A percentile compares a stretch with the other conserved stretches of the same genome.
phyloP scores from a whole-genome alignment of 2,797 vertebrate genomes.

The Cephalopachus bancanus region DNA sequence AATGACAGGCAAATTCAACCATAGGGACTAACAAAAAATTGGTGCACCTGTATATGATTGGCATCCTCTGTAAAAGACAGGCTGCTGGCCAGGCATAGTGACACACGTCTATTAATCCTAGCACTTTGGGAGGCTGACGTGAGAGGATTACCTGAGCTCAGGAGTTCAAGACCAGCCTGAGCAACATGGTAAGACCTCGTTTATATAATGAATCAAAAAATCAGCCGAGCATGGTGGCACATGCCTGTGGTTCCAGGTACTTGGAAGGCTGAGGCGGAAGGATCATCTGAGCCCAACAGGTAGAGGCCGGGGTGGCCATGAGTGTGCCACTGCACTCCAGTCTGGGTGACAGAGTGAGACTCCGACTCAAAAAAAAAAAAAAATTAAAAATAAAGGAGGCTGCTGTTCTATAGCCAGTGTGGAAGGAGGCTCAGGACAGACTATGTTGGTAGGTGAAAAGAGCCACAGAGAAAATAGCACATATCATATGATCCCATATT shows the following conservation, averaged over 20 bases:
- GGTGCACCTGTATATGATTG: neutral
- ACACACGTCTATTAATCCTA: no score
- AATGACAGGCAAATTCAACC: neutral
- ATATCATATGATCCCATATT: neutral
- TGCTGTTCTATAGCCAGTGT: rapidly evolving
- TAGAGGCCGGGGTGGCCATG: neutral
- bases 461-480: neutral
- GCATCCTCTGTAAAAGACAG: neutral
- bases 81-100: no score
- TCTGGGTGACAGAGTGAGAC: neutral
- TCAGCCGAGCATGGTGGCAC: neutral
- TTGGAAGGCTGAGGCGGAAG: neutral
- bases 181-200: neutral
- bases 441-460: neutral
- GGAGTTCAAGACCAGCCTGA: neutral
- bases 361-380: neutral
- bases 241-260: neutral
- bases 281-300: neutral
- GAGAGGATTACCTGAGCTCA: no score
- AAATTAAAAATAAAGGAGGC: neutral
- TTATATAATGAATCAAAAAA: neutral
- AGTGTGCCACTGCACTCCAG: neutral
- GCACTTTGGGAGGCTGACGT: neutral
- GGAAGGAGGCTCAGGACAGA: neutral
- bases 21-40: neutral